Evolutionary conservation across 1,140 invertebrate species (phyloP), one percentile per base, ranked within the genome.

Genomic region (Drosophila triauraria): DNA sequence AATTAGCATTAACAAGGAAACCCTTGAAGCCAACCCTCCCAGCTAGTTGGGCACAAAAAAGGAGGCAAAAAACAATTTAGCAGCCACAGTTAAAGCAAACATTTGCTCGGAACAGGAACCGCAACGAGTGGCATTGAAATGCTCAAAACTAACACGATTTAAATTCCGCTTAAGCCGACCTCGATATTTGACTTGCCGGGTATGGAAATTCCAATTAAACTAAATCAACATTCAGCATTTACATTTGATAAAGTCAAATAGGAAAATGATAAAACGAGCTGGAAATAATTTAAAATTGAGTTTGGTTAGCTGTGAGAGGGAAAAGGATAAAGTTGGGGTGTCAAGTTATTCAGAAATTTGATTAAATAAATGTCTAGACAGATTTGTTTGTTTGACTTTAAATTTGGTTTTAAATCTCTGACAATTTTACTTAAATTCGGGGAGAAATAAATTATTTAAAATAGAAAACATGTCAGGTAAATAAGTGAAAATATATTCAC

Each of bases 1-100:
- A 85, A 85, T 85, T 85, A 85, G 82, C 82, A 87, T 80, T 83
- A 84, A 57, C 54, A 77, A 51, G 48, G 56, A 59, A 68, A 68
- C 63, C 42, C 75, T 68, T 56, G 42, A 50, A 77, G 72, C 56
- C 38, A 59, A 17, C 67, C 67, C 38, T 58, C 40, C 40, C 43
- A 57, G 43, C 48, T 27, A 12, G 46, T 1, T 10, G n/a, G 35
- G 2, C 15, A 25, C 27, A 30, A 30, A 43, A 43, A 35, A 38
- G 30, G 27, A 27, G 2, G 46, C n/a, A n/a, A 44, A 51, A 51
- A 51, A 51, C 54, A 38, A 72, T 43, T 65, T 53, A 65, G n/a
- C 53, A 56, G 63, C 75, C 79, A 61, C 79, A 79, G 75, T 71
- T 70, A 53, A 56, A 69, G 80, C 75, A 68, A 80, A 77, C 75